phyloP scores from a whole-genome alignment of 1,140 invertebrate genomes.

The Glossosoma conforme region DNA sequence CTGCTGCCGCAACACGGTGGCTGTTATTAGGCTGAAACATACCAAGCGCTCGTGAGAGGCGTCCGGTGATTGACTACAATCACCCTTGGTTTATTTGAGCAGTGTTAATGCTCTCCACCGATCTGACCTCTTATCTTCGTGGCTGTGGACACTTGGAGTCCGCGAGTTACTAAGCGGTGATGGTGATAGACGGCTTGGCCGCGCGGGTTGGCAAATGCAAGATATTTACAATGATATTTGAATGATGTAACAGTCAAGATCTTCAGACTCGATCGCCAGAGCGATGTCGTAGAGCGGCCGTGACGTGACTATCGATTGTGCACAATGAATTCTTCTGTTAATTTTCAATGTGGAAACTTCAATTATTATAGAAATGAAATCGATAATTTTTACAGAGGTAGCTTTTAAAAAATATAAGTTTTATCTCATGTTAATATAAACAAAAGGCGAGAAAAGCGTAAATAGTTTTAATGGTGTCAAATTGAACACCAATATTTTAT shows the following conservation, averaged over 20 bases:
- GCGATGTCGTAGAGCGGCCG: too few species aligned
- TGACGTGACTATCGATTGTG: too few species aligned
- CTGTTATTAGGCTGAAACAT: constrained; percentile 30
- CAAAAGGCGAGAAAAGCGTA: too few species aligned
- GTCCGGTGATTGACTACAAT: background rate
- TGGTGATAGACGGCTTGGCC: constrained; percentile 11
- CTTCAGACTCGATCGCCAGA: too few species aligned
- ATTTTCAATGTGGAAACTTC: too few species aligned
- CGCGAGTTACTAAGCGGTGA: constrained; percentile 1
- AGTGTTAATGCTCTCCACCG: background rate
- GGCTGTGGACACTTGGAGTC: background rate
- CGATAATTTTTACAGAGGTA: too few species aligned
- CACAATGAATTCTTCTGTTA: too few species aligned
- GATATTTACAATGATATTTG: constrained; percentile 28
- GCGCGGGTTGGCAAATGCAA: constrained; percentile 19
- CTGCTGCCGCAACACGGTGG: constrained; percentile 7
- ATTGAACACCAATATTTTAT: too few species aligned
- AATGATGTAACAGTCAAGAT: constrained; percentile 22
- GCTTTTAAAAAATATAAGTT: too few species aligned
- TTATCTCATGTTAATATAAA: too few species aligned
- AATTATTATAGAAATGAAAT: too few species aligned
- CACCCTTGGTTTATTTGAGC: background rate
- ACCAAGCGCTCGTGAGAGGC: constrained; percentile 23
- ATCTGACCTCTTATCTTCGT: background rate
- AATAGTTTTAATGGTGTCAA: too few species aligned